A percentile compares a stretch with the other conserved stretches of the same genome.
Conservation (phyloP, 2,888 invertebrate species). For the Macaria notata region DNA sequence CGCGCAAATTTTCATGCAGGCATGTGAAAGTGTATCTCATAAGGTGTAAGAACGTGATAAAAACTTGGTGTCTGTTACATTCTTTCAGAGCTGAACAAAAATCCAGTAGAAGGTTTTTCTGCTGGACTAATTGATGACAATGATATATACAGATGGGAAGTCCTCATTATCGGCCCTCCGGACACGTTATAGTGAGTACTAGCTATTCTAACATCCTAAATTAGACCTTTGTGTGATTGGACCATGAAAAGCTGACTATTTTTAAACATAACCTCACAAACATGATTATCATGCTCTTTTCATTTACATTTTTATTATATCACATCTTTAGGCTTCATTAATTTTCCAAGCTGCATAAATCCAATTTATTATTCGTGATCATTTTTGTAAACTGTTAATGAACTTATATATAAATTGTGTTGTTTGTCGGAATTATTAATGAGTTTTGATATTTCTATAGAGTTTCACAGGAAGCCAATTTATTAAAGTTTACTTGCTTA, state of each 20-base stretch:
- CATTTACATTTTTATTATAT: neutral
- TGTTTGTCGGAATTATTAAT: too few species aligned
- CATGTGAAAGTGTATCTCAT: conserved; percentile 5
- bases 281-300: conserved; percentile 8
- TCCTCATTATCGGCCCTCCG: conserved; percentile 99
- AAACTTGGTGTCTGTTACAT: neutral
- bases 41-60: neutral
- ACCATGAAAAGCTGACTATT: conserved; percentile 24
- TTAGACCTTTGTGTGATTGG: conserved; percentile 3
- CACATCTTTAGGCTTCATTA: too few species aligned
- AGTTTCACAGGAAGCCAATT: too few species aligned
- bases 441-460: too few species aligned
- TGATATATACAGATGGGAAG: conserved; percentile 99
- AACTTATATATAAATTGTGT: too few species aligned
- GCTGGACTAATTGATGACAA: conserved; percentile 99
- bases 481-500: too few species aligned
- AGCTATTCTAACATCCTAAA: conserved; percentile 8
- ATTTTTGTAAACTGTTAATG: too few species aligned
- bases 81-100: conserved; percentile 96
- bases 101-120: conserved; percentile 99
- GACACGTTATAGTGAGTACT: conserved; percentile 97
- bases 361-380: too few species aligned
- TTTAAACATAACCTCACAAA: conserved; percentile 35
- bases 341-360: too few species aligned
- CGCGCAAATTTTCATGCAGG: conserved; percentile 34